phyloP scores from a whole-genome alignment of 2,797 vertebrate species.

The Peromyscus eremicus region DNA sequence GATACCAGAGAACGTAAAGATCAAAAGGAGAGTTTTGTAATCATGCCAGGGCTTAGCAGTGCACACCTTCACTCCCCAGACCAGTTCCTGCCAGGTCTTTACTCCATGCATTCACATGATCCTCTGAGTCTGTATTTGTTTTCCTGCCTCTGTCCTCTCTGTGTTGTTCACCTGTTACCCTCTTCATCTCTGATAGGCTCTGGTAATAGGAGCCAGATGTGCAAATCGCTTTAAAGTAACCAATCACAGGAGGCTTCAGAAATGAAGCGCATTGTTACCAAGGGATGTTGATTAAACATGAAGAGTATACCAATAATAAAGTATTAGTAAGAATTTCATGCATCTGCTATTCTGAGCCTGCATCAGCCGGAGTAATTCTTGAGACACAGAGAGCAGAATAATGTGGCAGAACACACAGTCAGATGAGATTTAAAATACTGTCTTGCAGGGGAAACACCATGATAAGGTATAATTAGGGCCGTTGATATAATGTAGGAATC shows the following conservation, averaged over 20 bases:
- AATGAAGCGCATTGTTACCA: background rate
- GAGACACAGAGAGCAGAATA: slow-evolving; percentile 7
- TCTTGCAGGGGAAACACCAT: background rate
- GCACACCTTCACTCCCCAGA: background rate
- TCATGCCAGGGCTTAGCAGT: background rate
- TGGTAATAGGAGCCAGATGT: background rate
- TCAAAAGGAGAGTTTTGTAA: background rate
- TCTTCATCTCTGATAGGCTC: background rate
- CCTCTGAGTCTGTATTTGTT: background rate
- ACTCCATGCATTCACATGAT: background rate
- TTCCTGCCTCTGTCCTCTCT: background rate
- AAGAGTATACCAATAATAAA: background rate
- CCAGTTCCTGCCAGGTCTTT: background rate
- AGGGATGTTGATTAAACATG: background rate
- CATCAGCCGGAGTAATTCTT: background rate
- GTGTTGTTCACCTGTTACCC: background rate
- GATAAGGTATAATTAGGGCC: background rate
- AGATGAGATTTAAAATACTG: slow-evolving; percentile 39
- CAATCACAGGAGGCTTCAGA: background rate
- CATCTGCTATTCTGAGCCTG: background rate
- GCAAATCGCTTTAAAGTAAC: slow-evolving; percentile 5
- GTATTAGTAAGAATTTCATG: background rate
- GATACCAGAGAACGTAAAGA: background rate
- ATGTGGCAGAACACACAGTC: background rate
- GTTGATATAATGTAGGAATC: background rate